Conservation (phyloP, 2,888 invertebrate genomes). For the Muscina levida region DNA sequence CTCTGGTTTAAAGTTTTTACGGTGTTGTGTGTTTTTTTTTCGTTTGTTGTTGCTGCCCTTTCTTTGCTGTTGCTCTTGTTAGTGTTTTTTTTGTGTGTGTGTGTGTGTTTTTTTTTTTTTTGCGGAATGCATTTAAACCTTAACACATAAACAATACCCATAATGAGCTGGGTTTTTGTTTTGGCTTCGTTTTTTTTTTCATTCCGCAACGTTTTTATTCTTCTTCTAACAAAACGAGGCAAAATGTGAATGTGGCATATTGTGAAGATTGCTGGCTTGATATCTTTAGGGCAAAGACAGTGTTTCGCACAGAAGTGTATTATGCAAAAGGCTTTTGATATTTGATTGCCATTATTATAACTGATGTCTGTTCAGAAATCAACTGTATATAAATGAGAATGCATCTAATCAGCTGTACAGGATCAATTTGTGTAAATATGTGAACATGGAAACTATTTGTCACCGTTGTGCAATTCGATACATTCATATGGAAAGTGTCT, state of each 20-base stretch:
- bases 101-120: slow-evolving; percentile 10
- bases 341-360: background rate
- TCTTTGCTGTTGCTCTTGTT: slow-evolving; percentile 16
- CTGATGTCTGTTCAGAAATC: slow-evolving; percentile 22
- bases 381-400: too few species aligned
- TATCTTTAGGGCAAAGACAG: background rate
- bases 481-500: too few species aligned
- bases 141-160: slow-evolving; percentile 44
- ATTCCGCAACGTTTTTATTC: slow-evolving; percentile 16
- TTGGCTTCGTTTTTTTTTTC: slow-evolving; percentile 12
- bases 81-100: background rate
- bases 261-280: background rate
- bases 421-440: too few species aligned
- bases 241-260: background rate
- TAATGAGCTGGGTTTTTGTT: slow-evolving; percentile 42
- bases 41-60: slow-evolving; percentile 22
- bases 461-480: too few species aligned
- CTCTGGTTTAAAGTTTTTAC: slow-evolving; percentile 13
- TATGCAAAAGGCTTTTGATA: too few species aligned
- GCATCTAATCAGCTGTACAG: too few species aligned
- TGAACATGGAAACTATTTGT: too few species aligned
- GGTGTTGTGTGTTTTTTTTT: slow-evolving; percentile 2
- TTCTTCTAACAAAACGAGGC: slow-evolving; percentile 7
- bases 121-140: slow-evolving; percentile 30
- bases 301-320: too few species aligned